Base-by-base conservation (phyloP, 2,888 invertebrate genomes). In the Glyphotaelius pellucidus region DNA sequence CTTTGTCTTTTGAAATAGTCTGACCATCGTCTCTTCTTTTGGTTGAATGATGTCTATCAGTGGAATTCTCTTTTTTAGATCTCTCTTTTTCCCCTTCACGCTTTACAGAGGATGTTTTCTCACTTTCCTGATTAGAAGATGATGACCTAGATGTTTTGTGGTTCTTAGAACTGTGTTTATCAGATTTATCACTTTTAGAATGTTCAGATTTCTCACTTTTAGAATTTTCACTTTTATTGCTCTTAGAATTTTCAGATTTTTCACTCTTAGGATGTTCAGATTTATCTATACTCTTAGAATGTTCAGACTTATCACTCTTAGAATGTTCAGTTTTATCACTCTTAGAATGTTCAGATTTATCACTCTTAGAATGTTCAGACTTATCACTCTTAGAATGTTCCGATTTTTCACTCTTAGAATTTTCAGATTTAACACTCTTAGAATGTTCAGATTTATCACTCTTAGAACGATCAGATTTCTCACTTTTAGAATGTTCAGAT, bases 31-130 rank as follows among this genome's bases (percentile, higher is more conserved):
- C 88, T 89, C 88, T 84, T 84, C 84, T 93, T 94, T 94, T 90
- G 93, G 93, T 91, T 94, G 94, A 93, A 94, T 94, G 93, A 94
- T 94, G 94, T 94, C 94, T 94, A 93, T 95, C 95, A 93, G 94
- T 94, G 79, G 31, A 19, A 15, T n/a, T 84, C 93, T 88, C 93
- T 94, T 94, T 93, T 94, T 94, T 86, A 80, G 80, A 31, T 19
- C 52, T 67, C 42, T 32, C 83, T 88, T 25, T 91, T 42, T 88
- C 83, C 7, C 32, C 35, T 67, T 88, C 88, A 79, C 67, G 30
- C 19, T 67, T 88, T 2, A n/a, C 38, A 81, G 81, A 79, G 14
- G 86, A 42, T 35, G 19, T n/a, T 89, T 89, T 89, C n/a, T 89
- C 79, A 67, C 35, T 89, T 79, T 89, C 88, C 19, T 79, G 35